Evolutionary conservation across 2,797 vertebrate genomes (phyloP), one percentile per base, ranked within the genome.

Genomic region (Sebastes kiyomatsui): DNA sequence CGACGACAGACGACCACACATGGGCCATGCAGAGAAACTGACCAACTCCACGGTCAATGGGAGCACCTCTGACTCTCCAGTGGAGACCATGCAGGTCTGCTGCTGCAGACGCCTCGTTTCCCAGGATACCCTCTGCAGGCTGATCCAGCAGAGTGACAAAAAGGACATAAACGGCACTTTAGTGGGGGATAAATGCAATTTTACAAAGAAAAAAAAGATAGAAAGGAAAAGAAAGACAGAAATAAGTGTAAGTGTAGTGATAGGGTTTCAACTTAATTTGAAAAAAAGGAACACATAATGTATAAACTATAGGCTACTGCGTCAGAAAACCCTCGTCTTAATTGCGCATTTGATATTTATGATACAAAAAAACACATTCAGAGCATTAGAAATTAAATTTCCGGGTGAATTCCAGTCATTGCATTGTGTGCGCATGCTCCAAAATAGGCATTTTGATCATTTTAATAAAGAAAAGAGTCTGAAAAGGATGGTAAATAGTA

Each of bases 41-140:
- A 83, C 67, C 93, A 94, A 94, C 88, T 93, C 94, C 94, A 94
- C 80, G 94, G 94, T 95, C 94, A 95, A 93, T 84, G 85, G 86
- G 89, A 92, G 87, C 75, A 54, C 69, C 59, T 75, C 76, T 68
- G 87, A 79, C 84, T 54, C 28, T 75, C n/a, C 73, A 81, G 28
- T 10, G 75, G 54, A 72, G 81, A 69, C 49, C 33, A 35, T 35
- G 33, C 33, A 35, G 33, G 33, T 35, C 33, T 35, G 33, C 33
- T 35, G 11, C 33, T 35, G 33, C 33, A 35, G 33, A 35, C 33
- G 33, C 33, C 33, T 35, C 33, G 33, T 35, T 35, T 35, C 33
- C 33, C 11, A 35, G 33, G 33, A 35, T 35, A 35, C 33, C 33
- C 33, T 35, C 11, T 13, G 33, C 33, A 35, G 33, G 33, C 33